Conservation (phyloP, 64 coral and sea anemone species). For the Dendrophyllia cribrosa region DNA sequence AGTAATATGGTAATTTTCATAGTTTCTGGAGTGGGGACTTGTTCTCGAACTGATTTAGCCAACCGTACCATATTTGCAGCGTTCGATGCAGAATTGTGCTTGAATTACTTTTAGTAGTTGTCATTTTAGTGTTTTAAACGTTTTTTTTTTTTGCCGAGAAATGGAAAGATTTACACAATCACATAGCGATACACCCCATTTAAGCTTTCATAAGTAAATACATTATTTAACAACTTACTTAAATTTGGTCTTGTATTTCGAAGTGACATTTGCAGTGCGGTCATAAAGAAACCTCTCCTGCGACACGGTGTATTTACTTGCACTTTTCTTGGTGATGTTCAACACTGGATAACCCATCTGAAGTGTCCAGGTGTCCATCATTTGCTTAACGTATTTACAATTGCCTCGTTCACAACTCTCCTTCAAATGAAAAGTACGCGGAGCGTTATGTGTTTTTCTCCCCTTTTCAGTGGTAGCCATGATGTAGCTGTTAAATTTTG, state of each 20-base stretch:
- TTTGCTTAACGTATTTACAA: conserved; percentile 52
- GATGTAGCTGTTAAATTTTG: no score
- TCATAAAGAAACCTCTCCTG: conserved; percentile 81
- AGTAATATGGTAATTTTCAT: no score
- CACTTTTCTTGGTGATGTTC: conserved; percentile 38
- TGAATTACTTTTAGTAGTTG: no score
- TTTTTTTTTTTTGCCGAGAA: no score
- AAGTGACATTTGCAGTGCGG: conserved; percentile 9
- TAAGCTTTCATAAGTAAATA: not conserved
- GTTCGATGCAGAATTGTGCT: no score
- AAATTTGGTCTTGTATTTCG: conserved; percentile 46
- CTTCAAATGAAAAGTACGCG: conserved; percentile 10
- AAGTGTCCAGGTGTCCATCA: conserved; percentile 94
- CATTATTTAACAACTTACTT: conserved; percentile 18
- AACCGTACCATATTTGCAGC: no score
- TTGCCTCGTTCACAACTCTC: conserved; percentile 30
- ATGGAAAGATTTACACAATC: no score
- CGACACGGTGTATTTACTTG: conserved; percentile 14
- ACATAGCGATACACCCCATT: not conserved
- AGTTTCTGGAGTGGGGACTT: no score
- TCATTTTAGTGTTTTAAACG: no score
- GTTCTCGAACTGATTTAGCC: no score
- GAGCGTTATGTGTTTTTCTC: no score
- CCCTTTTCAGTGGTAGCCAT: no score
- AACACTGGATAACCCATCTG: conserved; percentile 94